Evolutionary conservation across 2,113 vertebrate species (phyloP).

Genomic region (Erinaceus europaeus): DNA sequence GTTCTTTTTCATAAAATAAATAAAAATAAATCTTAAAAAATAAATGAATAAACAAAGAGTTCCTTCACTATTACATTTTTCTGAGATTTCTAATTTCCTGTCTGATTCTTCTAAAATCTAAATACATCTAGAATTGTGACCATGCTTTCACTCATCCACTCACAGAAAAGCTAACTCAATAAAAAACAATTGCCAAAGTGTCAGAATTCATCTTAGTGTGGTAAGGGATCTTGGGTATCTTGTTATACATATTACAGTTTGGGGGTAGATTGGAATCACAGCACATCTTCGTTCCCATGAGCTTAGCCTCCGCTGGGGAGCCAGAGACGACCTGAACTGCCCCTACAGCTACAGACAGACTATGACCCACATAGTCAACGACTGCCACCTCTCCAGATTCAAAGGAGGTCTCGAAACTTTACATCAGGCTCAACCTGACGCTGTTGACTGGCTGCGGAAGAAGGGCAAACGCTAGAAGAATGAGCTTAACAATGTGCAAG

Average conservation of each 20-base stretch:
- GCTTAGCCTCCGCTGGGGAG: too few relatives aligned
- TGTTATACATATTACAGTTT: not conserved
- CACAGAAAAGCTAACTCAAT: slow-evolving; percentile 1
- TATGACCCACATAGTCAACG: too few relatives aligned
- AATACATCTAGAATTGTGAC: not conserved
- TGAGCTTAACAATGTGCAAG: slow-evolving; percentile 62
- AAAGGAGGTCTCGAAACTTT: too few relatives aligned
- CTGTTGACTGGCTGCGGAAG: too few relatives aligned
- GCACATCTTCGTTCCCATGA: slow-evolving; percentile 22
- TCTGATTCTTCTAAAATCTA: not conserved
- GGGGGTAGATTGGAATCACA: not conserved
- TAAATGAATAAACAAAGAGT: not conserved
- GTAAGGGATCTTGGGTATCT: not conserved
- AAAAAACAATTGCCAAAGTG: not conserved
- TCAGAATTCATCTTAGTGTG: slow-evolving; percentile 33
- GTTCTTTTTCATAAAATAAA: too few relatives aligned
- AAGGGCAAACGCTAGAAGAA: too few relatives aligned
- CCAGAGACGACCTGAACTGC: too few relatives aligned
- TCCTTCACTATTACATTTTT: not conserved
- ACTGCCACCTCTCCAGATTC: too few relatives aligned
- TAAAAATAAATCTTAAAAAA: too few relatives aligned
- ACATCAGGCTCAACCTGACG: too few relatives aligned
- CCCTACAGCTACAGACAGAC: too few relatives aligned
- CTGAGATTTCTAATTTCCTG: slow-evolving; percentile 12
- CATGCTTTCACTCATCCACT: not conserved